These are phyloP conservation scores for Leucania comma DNA, from an alignment of 2,888 invertebrate genomes.

Conservation along the genomic window DNA sequence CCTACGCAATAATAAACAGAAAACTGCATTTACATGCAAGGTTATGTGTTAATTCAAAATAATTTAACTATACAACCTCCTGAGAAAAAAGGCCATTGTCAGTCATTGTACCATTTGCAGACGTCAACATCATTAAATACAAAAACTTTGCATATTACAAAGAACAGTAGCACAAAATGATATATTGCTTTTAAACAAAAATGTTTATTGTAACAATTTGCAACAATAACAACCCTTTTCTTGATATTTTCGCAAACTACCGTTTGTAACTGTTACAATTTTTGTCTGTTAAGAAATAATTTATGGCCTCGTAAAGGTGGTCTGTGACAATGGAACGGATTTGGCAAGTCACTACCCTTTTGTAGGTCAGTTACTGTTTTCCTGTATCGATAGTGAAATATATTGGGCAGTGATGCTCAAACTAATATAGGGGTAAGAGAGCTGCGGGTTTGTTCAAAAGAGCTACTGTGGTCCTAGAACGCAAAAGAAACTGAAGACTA, in stretches of 20 bases:
- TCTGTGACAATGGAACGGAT: constrained; percentile 75
- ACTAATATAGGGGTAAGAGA: constrained; percentile 35
- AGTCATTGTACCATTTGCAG: constrained; percentile 16
- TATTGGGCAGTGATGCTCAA: constrained; percentile 74
- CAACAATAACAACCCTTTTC: constrained; percentile 81
- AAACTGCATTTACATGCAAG: not conserved
- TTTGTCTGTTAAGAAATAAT: constrained; percentile 78
- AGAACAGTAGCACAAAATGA: constrained; percentile 69
- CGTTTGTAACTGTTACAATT: constrained; percentile 84
- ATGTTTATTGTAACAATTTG: constrained; percentile 68
- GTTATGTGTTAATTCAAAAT: not conserved
- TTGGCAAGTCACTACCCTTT: constrained; percentile 86
- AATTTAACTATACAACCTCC: not conserved
- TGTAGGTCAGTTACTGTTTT: constrained; percentile 86
- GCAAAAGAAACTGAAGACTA: no score
- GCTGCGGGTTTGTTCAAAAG: no score
- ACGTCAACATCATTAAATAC: constrained; percentile 47
- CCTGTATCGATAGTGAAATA: constrained; percentile 75
- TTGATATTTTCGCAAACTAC: constrained; percentile 83
- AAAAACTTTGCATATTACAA: constrained; percentile 64
- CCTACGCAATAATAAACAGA: no score
- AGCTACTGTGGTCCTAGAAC: no score
- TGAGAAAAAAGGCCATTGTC: constrained; percentile 28
- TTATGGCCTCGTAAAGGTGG: constrained; percentile 86
- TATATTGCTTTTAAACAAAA: constrained; percentile 66